Evolutionary conservation across 1,140 invertebrate species (phyloP), one percentile per base, ranked within the genome.

Genomic region (Bombus haemorrhoidalis): DNA sequence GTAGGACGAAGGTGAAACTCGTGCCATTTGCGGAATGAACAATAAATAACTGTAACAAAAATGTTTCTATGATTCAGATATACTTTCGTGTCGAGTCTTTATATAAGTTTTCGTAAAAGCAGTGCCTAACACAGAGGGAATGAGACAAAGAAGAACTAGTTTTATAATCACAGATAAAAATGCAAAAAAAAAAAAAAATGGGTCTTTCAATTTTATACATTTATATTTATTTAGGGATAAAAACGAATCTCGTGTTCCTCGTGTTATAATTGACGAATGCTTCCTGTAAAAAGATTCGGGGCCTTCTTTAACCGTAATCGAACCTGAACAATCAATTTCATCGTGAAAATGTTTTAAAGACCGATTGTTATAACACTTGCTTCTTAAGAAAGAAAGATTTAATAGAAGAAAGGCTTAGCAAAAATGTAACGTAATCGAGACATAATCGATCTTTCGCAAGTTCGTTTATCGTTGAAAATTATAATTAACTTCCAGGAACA

Each of bases 101-200:
- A 73, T 73, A 73, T 53, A 80, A 57, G 22, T 72, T 64, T 15
- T 72, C 3, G 32, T 28, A 53, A 53, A 53, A 53, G 47, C 22
- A 0, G 0, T n/a, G 18, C 0, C 18, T 8, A 22, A 53, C 6
- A 18, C 37, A 9, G 5, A 22, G 3, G 0, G 25, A 41, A 25
- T 18, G 43, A 41, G 28, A 25, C 22, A 53, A 37, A 32, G 28
- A 53, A 15, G 3, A 62, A 72, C 39, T 41, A 85, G 83, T 85
- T 80, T 37, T 57, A 32, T 47, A 62, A 85, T 66, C 28, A 8
- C 15, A n/a, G 32, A 32, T 43, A 22, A 32, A 25, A 53, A 53
- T 22, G 18, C 6, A 53, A 22, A 53, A 5, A 53, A 53, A 53
- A 22, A 53, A 5, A 53, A 53, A 22, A 53, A 22, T 1, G 18